Base-by-base conservation (phyloP, 2,113 vertebrate genomes). In the Pterocles gutturalis region DNA sequence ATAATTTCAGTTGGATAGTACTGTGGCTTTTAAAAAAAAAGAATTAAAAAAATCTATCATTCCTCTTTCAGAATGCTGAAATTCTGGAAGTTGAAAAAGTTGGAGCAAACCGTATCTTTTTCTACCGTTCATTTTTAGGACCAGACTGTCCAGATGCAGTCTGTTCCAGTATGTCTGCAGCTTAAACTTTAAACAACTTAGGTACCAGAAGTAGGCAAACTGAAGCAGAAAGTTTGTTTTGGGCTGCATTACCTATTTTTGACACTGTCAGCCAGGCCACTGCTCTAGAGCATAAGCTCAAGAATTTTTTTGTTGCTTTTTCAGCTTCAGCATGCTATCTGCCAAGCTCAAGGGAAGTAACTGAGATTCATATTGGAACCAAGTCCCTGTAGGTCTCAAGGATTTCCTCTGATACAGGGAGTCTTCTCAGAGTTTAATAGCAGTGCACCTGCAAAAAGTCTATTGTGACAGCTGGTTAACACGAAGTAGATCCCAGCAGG, bases 181-280 rank as follows among this genome's bases (percentile, higher is more conserved):
- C 22, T 89, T 73, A 34, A 66, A 29, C 22, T 87, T 89, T 46
- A 66, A 69, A 34, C 65, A 58, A 3, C 36, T 43, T 75, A 20
- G 34, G 43, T 91, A 91, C 81, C 21, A 83, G 82, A 79, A 88
- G 78, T 8, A 79, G 66, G 46, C 33, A 87, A 67, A 90, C 38
- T 45, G 70, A 90, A 75, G 54, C 57, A 77, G 45, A 80, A 88
- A 79, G 75, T 54, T 83, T 93, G 49, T 71, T 94, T 96, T 85
- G 88, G 78, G 49, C 49, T 72, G 26, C 24, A 9, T 76, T 92
- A 55, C 82, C 13, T 79, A n/a, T 60, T 91, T 94, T 91, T 93
- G 57, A 72, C 28, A 7, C 57, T 76, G 38, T 91, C 26, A 89
- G 87, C 55, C 65, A 67, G 67, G 90, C 69, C 58, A 61, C 71